These are phyloP conservation scores for Ceuthmochares aereus DNA, from an alignment of 2,113 vertebrate species.

Conservation along the genomic window DNA sequence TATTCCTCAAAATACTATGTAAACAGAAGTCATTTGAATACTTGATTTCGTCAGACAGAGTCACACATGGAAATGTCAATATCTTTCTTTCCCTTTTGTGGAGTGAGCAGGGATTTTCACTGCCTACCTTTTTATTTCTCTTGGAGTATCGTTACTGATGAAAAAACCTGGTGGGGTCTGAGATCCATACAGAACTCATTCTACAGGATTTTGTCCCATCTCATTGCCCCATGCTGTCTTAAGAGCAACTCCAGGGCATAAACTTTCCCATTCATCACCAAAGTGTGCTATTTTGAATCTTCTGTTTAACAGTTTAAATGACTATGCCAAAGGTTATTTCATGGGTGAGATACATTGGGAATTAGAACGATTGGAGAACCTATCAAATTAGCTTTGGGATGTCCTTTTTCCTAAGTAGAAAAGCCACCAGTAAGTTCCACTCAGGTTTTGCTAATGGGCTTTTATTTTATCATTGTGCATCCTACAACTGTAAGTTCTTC, in stretches of 20 bases:
- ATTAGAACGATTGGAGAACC: neutral
- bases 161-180: conserved; percentile 35
- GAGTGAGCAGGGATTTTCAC: conserved; percentile 53
- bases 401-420: neutral
- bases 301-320: neutral
- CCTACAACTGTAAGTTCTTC: neutral
- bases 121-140: conserved; percentile 49
- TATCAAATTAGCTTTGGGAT: neutral
- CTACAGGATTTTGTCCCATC: neutral
- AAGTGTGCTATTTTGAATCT: neutral
- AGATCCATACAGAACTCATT: neutral
- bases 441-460: neutral
- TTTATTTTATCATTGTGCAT: neutral
- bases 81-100: conserved; percentile 42
- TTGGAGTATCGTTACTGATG: neutral
- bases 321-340: neutral
- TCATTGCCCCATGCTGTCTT: neutral
- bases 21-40: conserved; percentile 69
- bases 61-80: conserved; percentile 35
- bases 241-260: neutral
- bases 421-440: neutral
- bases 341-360: neutral
- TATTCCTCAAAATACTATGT: conserved; percentile 73
- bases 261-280: neutral
- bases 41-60: conserved; percentile 57